Conservation (phyloP, 2,888 invertebrate species). For the Serripes groenlandicus region DNA sequence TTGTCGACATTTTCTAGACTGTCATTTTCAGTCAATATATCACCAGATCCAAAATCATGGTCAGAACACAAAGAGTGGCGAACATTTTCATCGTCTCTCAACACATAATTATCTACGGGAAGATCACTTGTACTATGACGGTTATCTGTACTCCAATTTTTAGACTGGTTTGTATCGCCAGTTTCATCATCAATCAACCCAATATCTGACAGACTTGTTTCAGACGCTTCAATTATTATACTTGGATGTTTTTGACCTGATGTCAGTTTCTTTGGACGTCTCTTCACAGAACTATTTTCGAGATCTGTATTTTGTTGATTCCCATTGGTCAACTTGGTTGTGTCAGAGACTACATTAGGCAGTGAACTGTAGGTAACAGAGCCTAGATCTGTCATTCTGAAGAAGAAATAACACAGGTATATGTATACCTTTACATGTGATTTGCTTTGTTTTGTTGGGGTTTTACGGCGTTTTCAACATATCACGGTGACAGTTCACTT, state of each 20-base stretch:
- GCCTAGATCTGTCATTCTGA: slow-evolving; percentile 87
- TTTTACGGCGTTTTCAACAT: too few species aligned
- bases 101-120: neutral
- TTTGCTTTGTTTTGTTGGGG: too few species aligned
- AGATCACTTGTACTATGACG: neutral
- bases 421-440: too few species aligned
- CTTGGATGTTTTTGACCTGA: slow-evolving; percentile 27
- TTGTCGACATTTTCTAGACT: slow-evolving; percentile 58
- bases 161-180: neutral
- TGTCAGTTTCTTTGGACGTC: slow-evolving; percentile 1
- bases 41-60: slow-evolving; percentile 60
- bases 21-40: slow-evolving; percentile 64
- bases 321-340: neutral
- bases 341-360: neutral
- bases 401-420: slow-evolving; percentile 38
- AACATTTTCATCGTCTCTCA: slow-evolving; percentile 1
- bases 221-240: slow-evolving; percentile 49
- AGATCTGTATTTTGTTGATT: neutral
- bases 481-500: too few species aligned
- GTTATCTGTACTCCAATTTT: neutral
- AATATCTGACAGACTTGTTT: slow-evolving; percentile 42
- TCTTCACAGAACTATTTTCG: slow-evolving; percentile 7
- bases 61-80: slow-evolving; percentile 55
- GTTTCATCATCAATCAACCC: slow-evolving; percentile 7
- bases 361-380: slow-evolving; percentile 55